Conservation (phyloP, 2,888 invertebrate species). For the Dasypolia templi region DNA sequence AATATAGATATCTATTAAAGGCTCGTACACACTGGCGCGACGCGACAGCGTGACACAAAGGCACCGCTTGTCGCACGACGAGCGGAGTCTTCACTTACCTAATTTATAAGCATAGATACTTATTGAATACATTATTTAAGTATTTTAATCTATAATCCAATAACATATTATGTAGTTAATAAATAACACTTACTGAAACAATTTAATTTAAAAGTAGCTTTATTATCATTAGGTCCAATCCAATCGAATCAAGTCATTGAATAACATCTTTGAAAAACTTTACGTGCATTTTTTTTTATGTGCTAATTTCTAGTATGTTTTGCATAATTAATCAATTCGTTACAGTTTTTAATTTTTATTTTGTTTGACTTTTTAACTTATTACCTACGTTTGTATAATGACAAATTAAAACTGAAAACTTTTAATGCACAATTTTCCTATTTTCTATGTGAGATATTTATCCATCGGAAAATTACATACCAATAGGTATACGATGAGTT, state of each 20-base stretch:
- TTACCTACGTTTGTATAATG: background rate
- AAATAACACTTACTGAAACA: no score
- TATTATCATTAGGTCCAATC: background rate
- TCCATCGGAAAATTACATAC: background rate
- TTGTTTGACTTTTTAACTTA: slow-evolving; percentile 7
- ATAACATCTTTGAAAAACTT: background rate
- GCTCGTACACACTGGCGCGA: no score
- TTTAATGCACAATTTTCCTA: background rate
- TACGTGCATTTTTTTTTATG: background rate
- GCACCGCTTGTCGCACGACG: no score
- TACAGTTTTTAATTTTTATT: background rate
- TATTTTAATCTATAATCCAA: background rate
- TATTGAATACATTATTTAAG: no score
- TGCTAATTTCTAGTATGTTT: slow-evolving; percentile 19
- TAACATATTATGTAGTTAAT: no score
- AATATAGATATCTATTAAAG: no score
- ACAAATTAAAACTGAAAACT: background rate
- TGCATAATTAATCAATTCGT: slow-evolving; percentile 9
- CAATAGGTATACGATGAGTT: background rate
- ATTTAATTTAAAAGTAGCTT: background rate
- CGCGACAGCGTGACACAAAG: no score
- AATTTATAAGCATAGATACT: no score
- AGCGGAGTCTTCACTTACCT: no score
- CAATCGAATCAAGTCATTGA: background rate
- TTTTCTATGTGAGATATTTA: no score